Percentiles rank a stretch among this genome's conserved stretches.
These are phyloP conservation scores for Xestia rhomboidea DNA, from an alignment of 2,888 invertebrate species.

Conservation along the genomic window DNA sequence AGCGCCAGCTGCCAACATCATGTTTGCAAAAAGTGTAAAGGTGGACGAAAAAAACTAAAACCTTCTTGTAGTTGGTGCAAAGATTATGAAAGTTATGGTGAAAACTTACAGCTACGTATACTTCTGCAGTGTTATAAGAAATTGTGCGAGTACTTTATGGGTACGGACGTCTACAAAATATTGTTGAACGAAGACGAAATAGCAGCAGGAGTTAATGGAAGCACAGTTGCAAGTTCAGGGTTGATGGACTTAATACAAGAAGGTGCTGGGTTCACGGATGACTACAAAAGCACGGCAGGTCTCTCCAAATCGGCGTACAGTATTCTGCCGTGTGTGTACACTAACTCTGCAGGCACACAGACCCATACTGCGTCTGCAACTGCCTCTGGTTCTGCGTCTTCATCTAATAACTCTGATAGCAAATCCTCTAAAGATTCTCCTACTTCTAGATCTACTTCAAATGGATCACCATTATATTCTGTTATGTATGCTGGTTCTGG, in stretches of 20 bases:
- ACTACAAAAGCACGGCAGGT: constrained; percentile 93
- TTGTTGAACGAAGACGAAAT: constrained; percentile 90
- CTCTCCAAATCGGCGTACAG: constrained; percentile 94
- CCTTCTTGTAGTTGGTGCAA: constrained; percentile 96
- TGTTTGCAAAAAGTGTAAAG: constrained; percentile 95
- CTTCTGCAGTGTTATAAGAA: constrained; percentile 97
- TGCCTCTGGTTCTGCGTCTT: constrained; percentile 78
- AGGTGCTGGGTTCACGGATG: constrained; percentile 94
- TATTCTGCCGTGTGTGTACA: constrained; percentile 93
- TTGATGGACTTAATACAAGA: constrained; percentile 94
- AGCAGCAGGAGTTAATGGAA: constrained; percentile 88
- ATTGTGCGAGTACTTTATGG: constrained; percentile 95
- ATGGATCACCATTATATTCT: constrained; percentile 91
- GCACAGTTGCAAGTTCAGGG: constrained; percentile 89
- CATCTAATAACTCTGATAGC: constrained; percentile 79
- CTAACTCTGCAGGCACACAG: constrained; percentile 91
- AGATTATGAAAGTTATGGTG: constrained; percentile 95
- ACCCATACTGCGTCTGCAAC: constrained; percentile 80
- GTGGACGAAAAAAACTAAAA: constrained; percentile 95
- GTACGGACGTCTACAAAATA: constrained; percentile 93
- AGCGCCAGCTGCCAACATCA: constrained; percentile 96
- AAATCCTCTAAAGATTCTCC: constrained; percentile 83
- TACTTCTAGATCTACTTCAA: constrained; percentile 83
- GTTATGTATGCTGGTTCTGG: constrained; percentile 95
- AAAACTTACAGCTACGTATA: constrained; percentile 95